Conservation (phyloP, 2,888 invertebrate species). For the Oligia latruncula region DNA sequence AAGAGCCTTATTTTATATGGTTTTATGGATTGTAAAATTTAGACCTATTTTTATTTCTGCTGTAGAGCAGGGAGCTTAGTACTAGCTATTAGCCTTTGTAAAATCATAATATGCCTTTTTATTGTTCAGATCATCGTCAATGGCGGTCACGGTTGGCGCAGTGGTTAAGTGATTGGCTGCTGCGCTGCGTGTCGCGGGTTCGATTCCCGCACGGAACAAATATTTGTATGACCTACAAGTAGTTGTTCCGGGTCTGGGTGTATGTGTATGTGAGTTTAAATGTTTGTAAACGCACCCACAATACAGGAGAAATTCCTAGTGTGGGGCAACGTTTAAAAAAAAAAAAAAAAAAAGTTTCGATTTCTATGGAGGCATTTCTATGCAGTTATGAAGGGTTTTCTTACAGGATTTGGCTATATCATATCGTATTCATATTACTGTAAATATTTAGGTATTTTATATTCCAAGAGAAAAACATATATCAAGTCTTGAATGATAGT, state of each 20-base stretch:
- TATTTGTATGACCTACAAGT: too few relatives aligned
- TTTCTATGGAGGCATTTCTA: slow-evolving; percentile 16
- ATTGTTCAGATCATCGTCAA: slow-evolving; percentile 9
- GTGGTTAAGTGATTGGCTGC: too few relatives aligned
- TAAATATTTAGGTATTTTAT: background rate
- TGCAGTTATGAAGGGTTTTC: background rate
- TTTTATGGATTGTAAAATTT: slow-evolving; percentile 60
- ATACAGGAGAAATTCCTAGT: too few relatives aligned
- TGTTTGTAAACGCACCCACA: too few relatives aligned
- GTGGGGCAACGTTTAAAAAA: too few relatives aligned
- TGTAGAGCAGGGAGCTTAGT: slow-evolving; percentile 24
- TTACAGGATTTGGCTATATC: background rate
- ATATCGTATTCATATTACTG: background rate
- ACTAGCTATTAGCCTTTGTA: slow-evolving; percentile 31
- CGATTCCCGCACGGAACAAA: too few relatives aligned
- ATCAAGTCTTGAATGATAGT: background rate
- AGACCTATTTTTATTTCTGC: slow-evolving; percentile 40
- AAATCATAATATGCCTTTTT: slow-evolving; percentile 25
- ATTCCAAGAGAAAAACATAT: background rate
- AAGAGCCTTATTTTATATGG: slow-evolving; percentile 54
- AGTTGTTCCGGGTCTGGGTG: too few relatives aligned
- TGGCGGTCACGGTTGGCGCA: too few relatives aligned
- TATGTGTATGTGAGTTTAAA: too few relatives aligned
- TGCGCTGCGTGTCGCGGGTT: too few relatives aligned
- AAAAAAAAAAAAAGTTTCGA: too few relatives aligned